These are phyloP conservation scores for Neopelma chrysocephalum DNA, from an alignment of 2,797 vertebrate genomes.

Conservation along the genomic window DNA sequence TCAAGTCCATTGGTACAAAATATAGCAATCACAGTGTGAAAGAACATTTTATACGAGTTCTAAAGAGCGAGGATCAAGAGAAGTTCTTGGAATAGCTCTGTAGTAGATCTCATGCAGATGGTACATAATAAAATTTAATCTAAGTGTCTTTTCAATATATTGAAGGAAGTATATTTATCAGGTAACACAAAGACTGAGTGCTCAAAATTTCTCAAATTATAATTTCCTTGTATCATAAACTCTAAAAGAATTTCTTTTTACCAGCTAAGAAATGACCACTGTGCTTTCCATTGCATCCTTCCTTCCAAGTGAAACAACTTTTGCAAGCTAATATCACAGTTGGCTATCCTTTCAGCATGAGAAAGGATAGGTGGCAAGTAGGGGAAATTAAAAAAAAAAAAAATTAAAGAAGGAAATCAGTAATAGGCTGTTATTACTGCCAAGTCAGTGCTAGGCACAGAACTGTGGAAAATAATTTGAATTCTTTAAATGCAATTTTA, in stretches of 20 bases:
- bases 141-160: background rate
- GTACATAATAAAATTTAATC: background rate
- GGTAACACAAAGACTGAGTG: background rate
- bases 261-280: constrained; percentile 4
- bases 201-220: background rate
- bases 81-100: background rate
- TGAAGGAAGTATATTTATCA: background rate
- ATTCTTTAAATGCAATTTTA: background rate
- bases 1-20: background rate
- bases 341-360: constrained; percentile 29
- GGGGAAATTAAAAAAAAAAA: background rate
- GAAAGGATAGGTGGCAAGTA: constrained; percentile 3
- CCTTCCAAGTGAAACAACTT: constrained; percentile 57
- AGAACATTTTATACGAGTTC: background rate
- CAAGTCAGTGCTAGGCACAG: background rate
- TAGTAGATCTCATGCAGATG: background rate
- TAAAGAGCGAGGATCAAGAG: background rate
- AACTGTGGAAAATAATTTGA: background rate
- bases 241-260: background rate
- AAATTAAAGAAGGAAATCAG: background rate
- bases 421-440: background rate
- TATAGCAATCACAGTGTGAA: background rate
- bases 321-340: constrained; percentile 18
- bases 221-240: background rate
- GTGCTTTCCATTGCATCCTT: constrained; percentile 53